These are phyloP conservation scores for Archaeoteleia sp. DNA, from an alignment of 2,888 invertebrate genomes.

Conservation along the genomic window DNA sequence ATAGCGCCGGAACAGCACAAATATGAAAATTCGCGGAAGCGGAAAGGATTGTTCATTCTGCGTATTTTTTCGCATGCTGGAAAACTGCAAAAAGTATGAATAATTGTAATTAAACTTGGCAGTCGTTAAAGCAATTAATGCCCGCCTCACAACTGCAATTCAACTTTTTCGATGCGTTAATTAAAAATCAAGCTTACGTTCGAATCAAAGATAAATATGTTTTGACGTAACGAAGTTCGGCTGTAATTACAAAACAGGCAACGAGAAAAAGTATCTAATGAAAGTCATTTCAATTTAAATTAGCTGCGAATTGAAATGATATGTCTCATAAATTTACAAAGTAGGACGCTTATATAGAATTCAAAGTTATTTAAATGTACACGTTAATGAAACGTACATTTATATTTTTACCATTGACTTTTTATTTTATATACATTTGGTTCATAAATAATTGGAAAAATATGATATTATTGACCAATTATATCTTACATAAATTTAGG, in stretches of 20 bases:
- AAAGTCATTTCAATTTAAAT: too few relatives aligned
- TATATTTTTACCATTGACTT: too few relatives aligned
- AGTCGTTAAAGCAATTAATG: constrained; percentile 17
- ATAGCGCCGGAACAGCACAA: constrained; percentile 27
- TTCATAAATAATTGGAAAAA: too few relatives aligned
- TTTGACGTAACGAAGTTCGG: neutral
- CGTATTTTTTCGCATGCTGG: neutral
- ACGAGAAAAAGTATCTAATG: too few relatives aligned
- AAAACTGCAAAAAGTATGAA: constrained; percentile 12
- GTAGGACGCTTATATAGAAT: too few relatives aligned
- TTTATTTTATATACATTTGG: too few relatives aligned
- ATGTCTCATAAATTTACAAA: too few relatives aligned
- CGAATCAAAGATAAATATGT: constrained; percentile 3
- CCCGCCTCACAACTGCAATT: neutral
- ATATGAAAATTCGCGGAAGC: constrained; percentile 20
- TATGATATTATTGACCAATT: too few relatives aligned
- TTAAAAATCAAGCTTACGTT: constrained; percentile 17
- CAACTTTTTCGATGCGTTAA: constrained; percentile 10
- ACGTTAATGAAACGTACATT: too few relatives aligned
- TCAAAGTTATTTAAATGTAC: too few relatives aligned
- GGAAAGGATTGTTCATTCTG: constrained; percentile 11
- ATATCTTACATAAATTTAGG: too few relatives aligned
- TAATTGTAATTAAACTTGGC: constrained; percentile 9
- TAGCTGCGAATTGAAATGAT: too few relatives aligned
- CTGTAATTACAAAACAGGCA: neutral